phyloP scores from a whole-genome alignment of 2,797 vertebrate species.

The Poeciliopsis presidionis region DNA sequence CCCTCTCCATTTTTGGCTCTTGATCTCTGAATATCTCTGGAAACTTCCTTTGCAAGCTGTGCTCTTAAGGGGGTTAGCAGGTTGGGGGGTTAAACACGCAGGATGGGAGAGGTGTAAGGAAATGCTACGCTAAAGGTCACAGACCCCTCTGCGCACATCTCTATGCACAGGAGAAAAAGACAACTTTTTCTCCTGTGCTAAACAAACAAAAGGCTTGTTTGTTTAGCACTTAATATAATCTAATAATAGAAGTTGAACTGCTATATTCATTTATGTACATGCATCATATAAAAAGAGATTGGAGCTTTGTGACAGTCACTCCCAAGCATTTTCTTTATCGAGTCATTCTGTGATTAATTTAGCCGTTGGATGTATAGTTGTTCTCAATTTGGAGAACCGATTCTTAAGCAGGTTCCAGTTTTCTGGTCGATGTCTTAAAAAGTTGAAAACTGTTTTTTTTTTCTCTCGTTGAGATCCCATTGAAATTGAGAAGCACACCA shows the following conservation, averaged over 20 bases:
- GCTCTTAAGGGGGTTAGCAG: conserved; percentile 23
- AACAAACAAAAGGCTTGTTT: background rate
- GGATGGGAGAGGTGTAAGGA: conserved; percentile 26
- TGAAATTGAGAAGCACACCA: background rate
- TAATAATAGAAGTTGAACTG: conserved; percentile 6
- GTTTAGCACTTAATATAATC: conserved; percentile 17
- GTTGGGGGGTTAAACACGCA: conserved; percentile 54
- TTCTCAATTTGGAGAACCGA: background rate
- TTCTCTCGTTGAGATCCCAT: too few species aligned
- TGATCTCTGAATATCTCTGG: conserved; percentile 9
- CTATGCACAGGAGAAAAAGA: conserved; percentile 8
- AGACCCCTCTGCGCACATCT: conserved; percentile 23
- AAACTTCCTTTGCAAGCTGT: conserved; percentile 19
- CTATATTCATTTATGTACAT: too few species aligned
- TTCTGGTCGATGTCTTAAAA: background rate
- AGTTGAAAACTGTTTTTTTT: background rate
- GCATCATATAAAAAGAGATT: background rate
- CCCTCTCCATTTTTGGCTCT: background rate
- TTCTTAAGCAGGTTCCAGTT: background rate
- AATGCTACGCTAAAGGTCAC: conserved; percentile 49
- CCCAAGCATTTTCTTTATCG: background rate
- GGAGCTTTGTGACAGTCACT: background rate
- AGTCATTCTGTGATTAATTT: background rate
- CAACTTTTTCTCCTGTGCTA: background rate
- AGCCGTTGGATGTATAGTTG: background rate